Percentiles rank a stretch among this genome's conserved stretches.
These are phyloP conservation scores for Polyodon spathula DNA, from an alignment of 2,113 vertebrate species.

Conservation along the genomic window DNA sequence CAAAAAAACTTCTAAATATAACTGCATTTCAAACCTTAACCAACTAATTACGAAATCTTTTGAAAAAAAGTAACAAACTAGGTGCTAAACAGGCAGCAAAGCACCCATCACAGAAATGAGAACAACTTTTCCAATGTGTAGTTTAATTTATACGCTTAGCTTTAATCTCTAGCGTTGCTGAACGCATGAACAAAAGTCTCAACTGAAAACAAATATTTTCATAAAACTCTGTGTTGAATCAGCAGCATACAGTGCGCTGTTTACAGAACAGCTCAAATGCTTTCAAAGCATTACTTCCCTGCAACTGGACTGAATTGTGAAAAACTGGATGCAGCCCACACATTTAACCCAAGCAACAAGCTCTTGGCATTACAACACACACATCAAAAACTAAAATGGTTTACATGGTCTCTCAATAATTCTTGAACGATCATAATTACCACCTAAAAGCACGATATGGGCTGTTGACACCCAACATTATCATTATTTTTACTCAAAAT, in stretches of 20 bases:
- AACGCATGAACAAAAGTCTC: conserved; percentile 19
- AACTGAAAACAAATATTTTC: conserved; percentile 54
- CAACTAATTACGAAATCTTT: no score
- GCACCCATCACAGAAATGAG: no score
- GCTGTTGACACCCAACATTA: neutral
- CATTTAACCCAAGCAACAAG: conserved; percentile 33
- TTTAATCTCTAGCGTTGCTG: neutral
- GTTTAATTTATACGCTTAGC: neutral
- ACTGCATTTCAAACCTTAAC: no score
- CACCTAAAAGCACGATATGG: neutral
- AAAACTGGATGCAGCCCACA: conserved; percentile 30
- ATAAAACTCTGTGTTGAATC: conserved; percentile 42
- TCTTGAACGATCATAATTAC: conserved; percentile 2
- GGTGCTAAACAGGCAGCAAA: no score
- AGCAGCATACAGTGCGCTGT: conserved; percentile 36
- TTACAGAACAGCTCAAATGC: conserved; percentile 12
- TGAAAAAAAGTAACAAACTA: no score
- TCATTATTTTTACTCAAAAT: neutral
- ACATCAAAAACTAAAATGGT: conserved; percentile 26
- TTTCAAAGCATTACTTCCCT: conserved; percentile 13
- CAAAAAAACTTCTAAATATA: no score
- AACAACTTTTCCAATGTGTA: no score
- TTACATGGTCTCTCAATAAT: conserved; percentile 11
- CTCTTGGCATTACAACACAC: conserved; percentile 21
- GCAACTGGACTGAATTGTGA: conserved; percentile 47